Base-by-base conservation (phyloP, 2,113 vertebrate genomes). In the Macroglossus sobrinus region DNA sequence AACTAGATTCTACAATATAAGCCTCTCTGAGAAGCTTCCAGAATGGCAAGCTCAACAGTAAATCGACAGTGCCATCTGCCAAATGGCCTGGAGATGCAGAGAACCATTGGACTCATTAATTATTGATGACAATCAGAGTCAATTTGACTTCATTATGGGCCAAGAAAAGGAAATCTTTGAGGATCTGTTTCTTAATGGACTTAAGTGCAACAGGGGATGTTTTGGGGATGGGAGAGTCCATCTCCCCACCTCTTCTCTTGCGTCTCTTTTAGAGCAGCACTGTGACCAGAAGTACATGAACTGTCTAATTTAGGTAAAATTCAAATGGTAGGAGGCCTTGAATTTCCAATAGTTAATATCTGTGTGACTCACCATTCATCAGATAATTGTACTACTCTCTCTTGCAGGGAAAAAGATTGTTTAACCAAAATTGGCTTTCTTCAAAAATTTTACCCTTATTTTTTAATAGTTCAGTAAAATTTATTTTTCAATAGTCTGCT, bases 81-180 rank as follows among this genome's bases (percentile, higher is more conserved):
- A 97, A 97, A 97, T 96, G 95, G 95, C 97, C 97, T 96, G 57
- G 92, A 98, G 96, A 95, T 15, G 72, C 55, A 80, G 90, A 97
- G 81, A 93, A 75, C 97, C 88, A 43, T 66, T 55, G 91, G 90
- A 21, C 91, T 96, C 82, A 61, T 97, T 97, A 96, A 96, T 98
- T 97, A 97, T 97, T 94, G 93, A 97, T 87, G 97, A 84, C 91
- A 91, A 97, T 97, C 97, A 94, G 81, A 98, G 96, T 97, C 97
- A 86, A 97, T 97, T 96, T 97, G 90, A 97, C 96, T 97, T 98
- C 95, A 97, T 97, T 96, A 96, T 80, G 47, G 91, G 63, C 96
- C 93, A 95, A 97, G 96, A 95, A 96, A 80, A 97, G 89, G 97
- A 97, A 96, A 98, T 97, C 95, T 92, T 78, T 89, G 95, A 97